Evolutionary conservation across 2,888 invertebrate genomes (phyloP), one percentile per base, ranked within the genome.

Genomic region (Heliconius erato): DNA sequence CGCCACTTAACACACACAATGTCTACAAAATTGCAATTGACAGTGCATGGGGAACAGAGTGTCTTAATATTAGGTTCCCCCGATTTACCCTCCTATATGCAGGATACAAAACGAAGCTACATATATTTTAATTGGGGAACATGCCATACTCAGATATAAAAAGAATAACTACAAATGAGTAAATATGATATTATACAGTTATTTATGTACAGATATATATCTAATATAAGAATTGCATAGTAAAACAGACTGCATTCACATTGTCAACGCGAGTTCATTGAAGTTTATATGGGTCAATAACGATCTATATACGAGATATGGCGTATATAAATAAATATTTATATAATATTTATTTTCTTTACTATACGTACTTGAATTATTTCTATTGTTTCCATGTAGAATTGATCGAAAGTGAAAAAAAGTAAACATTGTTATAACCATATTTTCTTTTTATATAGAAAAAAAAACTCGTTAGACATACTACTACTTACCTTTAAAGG

Each of bases 261-360:
- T 63, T 84, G 59, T 59, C 74, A 76, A 63, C 14, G 82, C 35
- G 79, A 83, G 84, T 83, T 84, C 83, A 81, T 77, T 84, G 84
- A 71, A 79, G 83, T 79, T 28, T 83, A 83, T 80, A 79, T 84
- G 32, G 84, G 84, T 84, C 84, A 84, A 84, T 84, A 79, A 84
- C 83, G 83, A 83, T 59, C n/a, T 71, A 77, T 40, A 59, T 59
- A 59, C 28, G 54, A 71, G 69, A 82, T 67, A 19, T 77, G 40
- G 9, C 63, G 40, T 44, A 16, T 67, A 35, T 77, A 40, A n/a
- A 3, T 5, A 49, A 49, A 4, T 35, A 67, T 69, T 23, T 69
- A 32, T 35, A 35, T 23, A 49, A 4, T 35, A 67, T 69, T 23
- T 69, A 32, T 35, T 69, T 23, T 67, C 14, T 2, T 26, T 67